Evolutionary conservation across 2,113 vertebrate genomes (phyloP), one percentile per base, ranked within the genome.

Genomic region (Emydocephalus ijimae): DNA sequence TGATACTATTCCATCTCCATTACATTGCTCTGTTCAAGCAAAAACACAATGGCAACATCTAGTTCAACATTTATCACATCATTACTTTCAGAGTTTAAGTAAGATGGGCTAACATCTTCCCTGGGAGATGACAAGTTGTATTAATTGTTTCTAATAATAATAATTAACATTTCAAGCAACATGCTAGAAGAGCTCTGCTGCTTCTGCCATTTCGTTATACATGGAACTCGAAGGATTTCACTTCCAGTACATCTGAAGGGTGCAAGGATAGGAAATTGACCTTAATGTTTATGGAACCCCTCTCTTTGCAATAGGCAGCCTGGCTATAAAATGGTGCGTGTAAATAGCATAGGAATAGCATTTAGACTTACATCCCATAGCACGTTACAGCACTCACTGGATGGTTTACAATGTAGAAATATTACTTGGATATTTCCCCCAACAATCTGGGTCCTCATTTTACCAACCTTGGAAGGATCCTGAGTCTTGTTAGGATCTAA

Each of bases 41-140:
- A 59, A 48, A 95, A 91, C 34, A 93, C 57, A 94, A 91, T 93
- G 93, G 92, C 7, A 95, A 64, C 45, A 56, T 12, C 57, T 91
- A 94, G 94, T 94, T 94, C 81, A 94, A 95, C 91, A 54, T 52
- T 64, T 92, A n/a, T 90, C 92, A 92, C 74, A 85, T 92, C n/a
- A 94, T 91, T 91, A 93, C 56, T 59, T 43, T 61, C n/a, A 7
- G 92, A 87, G 20, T 61, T 94, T 95, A 91, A 95, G 94, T 86
- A 89, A 50, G 90, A 94, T 92, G 91, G 39, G 26, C 14, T 90
- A 92, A 91, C 91, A 87, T 87, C 43, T 91, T 74, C 89, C 55
- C 85, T 23, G 21, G 15, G 64, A 69, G 24, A 26, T 85, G 55
- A 85, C 29, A 85, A 18, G 50, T 87, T 91, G 88, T 74, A 88